Evolutionary conservation across 1,140 invertebrate genomes (phyloP), one percentile per base, ranked within the genome.

Genomic region (Aphelenchoides avenae): DNA sequence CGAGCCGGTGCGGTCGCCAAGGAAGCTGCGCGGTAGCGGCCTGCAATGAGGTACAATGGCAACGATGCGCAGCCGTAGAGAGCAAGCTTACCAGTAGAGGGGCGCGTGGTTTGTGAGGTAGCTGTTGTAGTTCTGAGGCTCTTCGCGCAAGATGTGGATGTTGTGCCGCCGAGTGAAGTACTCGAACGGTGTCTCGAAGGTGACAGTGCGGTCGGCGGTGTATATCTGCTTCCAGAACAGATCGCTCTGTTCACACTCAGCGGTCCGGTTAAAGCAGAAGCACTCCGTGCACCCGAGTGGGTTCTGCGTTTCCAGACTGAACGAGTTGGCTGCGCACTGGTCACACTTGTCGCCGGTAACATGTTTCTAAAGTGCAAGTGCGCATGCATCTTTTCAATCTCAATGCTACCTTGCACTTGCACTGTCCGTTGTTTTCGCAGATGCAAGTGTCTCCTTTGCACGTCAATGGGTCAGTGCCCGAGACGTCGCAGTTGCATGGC

Each of bases 261-360:
- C 85, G 0, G 91, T 91, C 72, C 89, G 89, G 4, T 93, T 92
- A 78, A 96, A 98, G 77, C 94, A 99, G 83, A 94, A 97, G 77
- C 94, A 98, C 64, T 90, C 87, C 0, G 89, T 94, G 73, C 94
- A 98, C 0, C 94, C 94, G 4, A 86, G 83, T 0, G 87, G 85
- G 77, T 97, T 96, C 30, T 71, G 79, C 5, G 83, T 81, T 77
- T 93, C 87, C 22, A 99, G 79, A 77, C 92, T 87, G 78, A 91
- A 98, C 1, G 88, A 27, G 30, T 89, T 90, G 24, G 89, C 86
- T 57, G 85, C 84, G 75, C 94, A 98, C 1, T 84, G 77, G 61
- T 92, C 87, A 77, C 94, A 98, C 3, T 84, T 84, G 73, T 82
- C 77, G 7, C 87, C 87, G 52, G 83, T 80, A 1, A 89, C 88